phyloP scores from a whole-genome alignment of 2,113 vertebrate species.

The Tragelaphus buxtoni region DNA sequence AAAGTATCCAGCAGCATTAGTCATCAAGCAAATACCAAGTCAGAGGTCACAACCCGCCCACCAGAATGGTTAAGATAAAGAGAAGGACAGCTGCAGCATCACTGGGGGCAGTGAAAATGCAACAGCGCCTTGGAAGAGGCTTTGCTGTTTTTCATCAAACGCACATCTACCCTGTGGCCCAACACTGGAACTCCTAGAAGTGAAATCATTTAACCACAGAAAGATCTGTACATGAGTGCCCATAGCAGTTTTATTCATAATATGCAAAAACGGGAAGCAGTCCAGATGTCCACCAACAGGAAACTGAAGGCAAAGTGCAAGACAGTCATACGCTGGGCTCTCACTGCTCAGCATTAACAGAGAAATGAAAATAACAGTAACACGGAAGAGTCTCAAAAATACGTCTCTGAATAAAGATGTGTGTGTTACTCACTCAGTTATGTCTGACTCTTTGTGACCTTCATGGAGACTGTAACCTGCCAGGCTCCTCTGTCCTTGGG shows the following conservation, averaged over 20 bases:
- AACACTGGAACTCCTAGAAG: background rate
- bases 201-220: background rate
- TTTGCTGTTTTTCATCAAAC: background rate
- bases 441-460: background rate
- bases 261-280: background rate
- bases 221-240: background rate
- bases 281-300: background rate
- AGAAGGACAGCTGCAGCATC: background rate
- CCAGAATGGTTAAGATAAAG: background rate
- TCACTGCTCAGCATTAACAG: background rate
- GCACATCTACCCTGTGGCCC: background rate
- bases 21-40: background rate
- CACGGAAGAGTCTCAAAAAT: background rate
- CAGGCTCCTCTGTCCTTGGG: background rate
- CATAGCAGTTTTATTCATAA: background rate
- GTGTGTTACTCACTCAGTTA: background rate
- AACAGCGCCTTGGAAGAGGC: background rate
- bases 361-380: background rate
- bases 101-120: background rate
- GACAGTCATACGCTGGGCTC: background rate
- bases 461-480: background rate
- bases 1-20: background rate
- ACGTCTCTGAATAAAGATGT: background rate
- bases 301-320: background rate
- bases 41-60: background rate